Evolutionary conservation across 2,113 vertebrate genomes (phyloP).

Genomic region (Lampris megalopsis): DNA sequence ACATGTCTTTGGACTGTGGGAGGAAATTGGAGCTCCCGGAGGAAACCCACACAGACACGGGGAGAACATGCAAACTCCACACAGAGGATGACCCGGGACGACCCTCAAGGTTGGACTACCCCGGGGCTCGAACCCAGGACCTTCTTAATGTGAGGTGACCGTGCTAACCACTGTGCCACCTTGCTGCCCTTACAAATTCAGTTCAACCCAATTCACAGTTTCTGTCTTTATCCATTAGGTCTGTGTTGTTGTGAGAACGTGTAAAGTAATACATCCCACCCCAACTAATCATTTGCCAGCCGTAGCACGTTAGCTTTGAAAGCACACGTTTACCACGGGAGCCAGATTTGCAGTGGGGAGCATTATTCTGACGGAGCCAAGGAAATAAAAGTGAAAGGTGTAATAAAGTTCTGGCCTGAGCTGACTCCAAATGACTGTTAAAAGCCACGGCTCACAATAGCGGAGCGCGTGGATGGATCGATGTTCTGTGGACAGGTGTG

Average conservation of each 20-base stretch:
- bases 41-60: no score
- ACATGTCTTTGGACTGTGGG: no score
- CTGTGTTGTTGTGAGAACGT: constrained; percentile 37
- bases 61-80: no score
- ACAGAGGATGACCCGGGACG: no score
- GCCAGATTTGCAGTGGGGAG: constrained; percentile 22
- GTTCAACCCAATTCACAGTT: constrained; percentile 49
- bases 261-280: constrained; percentile 33
- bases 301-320: neutral
- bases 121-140: no score
- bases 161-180: neutral
- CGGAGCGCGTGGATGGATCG: constrained; percentile 3
- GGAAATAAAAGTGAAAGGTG: constrained; percentile 11
- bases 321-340: constrained; percentile 18
- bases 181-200: constrained; percentile 29
- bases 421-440: constrained; percentile 4
- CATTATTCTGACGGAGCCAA: constrained; percentile 1
- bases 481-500: neutral
- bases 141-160: no score
- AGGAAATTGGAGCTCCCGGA: no score
- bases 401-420: constrained; percentile 11
- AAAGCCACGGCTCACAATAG: neutral
- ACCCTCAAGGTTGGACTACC: no score
- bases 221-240: constrained; percentile 11
- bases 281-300: constrained; percentile 28